Evolutionary conservation across 30 jellyfish, hydroid and myxozoan genomes (phyloP).

Genomic region (Turritopsis rubra): DNA sequence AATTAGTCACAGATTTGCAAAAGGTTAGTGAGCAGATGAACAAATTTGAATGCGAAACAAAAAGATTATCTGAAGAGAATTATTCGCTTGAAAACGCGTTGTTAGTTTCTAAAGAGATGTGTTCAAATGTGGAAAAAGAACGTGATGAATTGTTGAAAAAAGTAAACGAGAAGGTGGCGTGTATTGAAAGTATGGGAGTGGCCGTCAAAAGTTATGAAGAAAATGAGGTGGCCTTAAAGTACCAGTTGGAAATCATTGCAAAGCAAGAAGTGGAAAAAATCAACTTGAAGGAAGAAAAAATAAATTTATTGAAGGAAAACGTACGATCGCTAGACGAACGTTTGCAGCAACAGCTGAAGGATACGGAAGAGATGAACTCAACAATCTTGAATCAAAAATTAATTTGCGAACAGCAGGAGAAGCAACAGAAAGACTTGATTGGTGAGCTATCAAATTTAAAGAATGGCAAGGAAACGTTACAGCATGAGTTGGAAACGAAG

Average conservation of each 20-base stretch:
- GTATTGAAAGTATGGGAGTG: background rate
- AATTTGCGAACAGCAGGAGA: background rate
- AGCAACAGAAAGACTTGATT: background rate
- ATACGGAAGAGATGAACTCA: background rate
- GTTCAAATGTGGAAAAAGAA: background rate
- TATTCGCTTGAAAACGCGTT: background rate
- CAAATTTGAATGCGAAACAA: background rate
- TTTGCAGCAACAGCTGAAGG: background rate
- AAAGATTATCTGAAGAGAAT: background rate
- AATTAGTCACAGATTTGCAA: background rate
- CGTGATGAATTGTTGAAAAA: background rate
- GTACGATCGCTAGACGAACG: background rate
- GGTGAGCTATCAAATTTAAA: background rate
- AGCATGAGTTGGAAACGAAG: background rate
- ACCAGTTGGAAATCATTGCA: background rate
- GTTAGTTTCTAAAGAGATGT: conserved; percentile 2
- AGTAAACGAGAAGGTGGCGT: background rate
- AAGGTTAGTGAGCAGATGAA: background rate
- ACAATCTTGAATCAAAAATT: background rate
- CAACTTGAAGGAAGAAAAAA: background rate
- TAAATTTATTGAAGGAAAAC: background rate
- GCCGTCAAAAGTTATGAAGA: background rate
- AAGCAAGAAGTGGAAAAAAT: background rate
- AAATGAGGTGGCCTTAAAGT: background rate
- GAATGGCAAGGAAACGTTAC: background rate